Percentiles rank a stretch among this genome's conserved stretches.
These are phyloP conservation scores for Pachypanchax playfairii DNA, from an alignment of 2,113 vertebrate species.

Conservation along the genomic window DNA sequence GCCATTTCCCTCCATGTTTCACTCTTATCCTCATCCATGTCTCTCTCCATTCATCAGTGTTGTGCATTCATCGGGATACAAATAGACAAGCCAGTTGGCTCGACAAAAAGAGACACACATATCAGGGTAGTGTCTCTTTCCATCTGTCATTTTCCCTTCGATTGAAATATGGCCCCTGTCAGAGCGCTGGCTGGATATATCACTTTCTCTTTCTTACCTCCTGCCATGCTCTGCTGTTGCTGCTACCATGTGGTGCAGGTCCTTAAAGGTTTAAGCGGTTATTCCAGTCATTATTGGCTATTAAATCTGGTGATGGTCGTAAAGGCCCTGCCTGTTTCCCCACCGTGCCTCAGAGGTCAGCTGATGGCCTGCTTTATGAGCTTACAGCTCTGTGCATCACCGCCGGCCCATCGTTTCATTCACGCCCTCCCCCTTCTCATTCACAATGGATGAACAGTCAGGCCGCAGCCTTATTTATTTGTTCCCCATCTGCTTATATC, in stretches of 20 bases:
- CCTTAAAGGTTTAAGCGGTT: slow-evolving; percentile 82
- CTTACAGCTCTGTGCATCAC: slow-evolving; percentile 87
- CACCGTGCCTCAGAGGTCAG: slow-evolving; percentile 87
- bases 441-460: slow-evolving; percentile 79
- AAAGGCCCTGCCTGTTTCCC: slow-evolving; percentile 84
- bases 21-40: slow-evolving; percentile 41
- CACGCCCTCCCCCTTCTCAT: slow-evolving; percentile 31
- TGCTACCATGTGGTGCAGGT: slow-evolving; percentile 59
- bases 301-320: slow-evolving; percentile 87
- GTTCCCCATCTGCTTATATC: slow-evolving; percentile 84
- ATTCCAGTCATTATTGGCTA: slow-evolving; percentile 84
- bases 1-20: slow-evolving; percentile 29
- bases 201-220: slow-evolving; percentile 58
- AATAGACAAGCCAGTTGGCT: slow-evolving; percentile 72
- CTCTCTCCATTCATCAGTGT: slow-evolving; percentile 45
- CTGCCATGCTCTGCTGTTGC: slow-evolving; percentile 57
- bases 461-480: slow-evolving; percentile 85
- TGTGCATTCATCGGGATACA: slow-evolving; percentile 67
- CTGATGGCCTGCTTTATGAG: slow-evolving; percentile 89
- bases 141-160: slow-evolving; percentile 72
- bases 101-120: slow-evolving; percentile 73
- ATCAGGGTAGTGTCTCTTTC: slow-evolving; percentile 66
- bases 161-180: slow-evolving; percentile 79
- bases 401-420: slow-evolving; percentile 59
- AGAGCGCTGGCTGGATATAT: slow-evolving; percentile 76